Base-by-base conservation (phyloP, 2,797 vertebrate species). In the Poecile montanus region DNA sequence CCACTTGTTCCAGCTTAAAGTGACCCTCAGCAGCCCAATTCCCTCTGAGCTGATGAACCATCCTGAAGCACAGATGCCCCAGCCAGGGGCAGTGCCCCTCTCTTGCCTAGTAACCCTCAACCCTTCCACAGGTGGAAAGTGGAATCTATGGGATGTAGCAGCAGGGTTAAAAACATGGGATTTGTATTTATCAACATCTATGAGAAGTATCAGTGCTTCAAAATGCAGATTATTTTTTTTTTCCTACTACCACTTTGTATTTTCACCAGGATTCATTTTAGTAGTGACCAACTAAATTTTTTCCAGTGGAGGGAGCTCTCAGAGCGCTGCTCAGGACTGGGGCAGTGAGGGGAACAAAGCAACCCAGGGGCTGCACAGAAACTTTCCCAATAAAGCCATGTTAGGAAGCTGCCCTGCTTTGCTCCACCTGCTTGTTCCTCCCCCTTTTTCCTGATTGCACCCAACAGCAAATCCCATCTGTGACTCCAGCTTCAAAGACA, bases 321-420 rank as follows among this genome's bases (percentile, higher is more conserved):
- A 4, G 38, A 20, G 38, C 0, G 0, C 38, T 58, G 57, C 25
- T 61, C 11, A 6, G 62, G 30, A 51, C 29, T 23, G 47, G 7
- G 11, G 11, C 66, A 42, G 21, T 1, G 14, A 84, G 56, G 22
- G 45, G 8, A 71, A 15, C 44, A 78, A 42, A 87, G 21, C 25
- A 51, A 16, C 6, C 7, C 9, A 0, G 13, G 14, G 56, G 21
- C 51, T 6, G 16, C 66, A 18, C 0, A 0, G 56, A 38, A 82
- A 57, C 42, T 5, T 30, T 5, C 42, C 51, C 57, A 6, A 0
- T 10, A n/a, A 79, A 91, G 19, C 65, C 53, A 0, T 0, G 4
- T 27, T 29, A 38, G n/a, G 57, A 80, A 58, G 20, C 8, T 6
- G 13, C 36, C 16, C 38, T 21, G 70, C 48, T 67, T 50, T 82